Percentiles rank a stretch among this genome's conserved stretches.
phyloP scores from a whole-genome alignment of 2,888 invertebrate species.

The Drosophila meridiana region DNA sequence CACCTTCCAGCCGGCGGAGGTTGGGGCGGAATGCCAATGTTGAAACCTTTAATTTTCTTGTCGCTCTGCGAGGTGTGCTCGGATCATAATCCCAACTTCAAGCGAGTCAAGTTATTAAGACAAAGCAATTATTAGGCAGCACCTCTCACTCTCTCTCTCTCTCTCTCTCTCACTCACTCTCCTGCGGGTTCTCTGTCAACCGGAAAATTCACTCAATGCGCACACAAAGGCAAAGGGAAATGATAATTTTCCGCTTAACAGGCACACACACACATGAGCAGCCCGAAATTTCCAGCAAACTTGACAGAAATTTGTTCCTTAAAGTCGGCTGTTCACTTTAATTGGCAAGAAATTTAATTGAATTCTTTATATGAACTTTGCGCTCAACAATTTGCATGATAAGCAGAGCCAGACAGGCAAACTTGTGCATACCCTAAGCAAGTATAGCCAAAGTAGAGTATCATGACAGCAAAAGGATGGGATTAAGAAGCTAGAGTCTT shows the following conservation, averaged over 20 bases:
- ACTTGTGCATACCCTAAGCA: background rate
- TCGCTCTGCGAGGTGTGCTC: slow-evolving; percentile 10
- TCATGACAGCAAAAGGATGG: background rate
- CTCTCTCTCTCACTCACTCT: background rate
- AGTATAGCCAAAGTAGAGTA: background rate
- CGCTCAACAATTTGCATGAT: slow-evolving; percentile 3
- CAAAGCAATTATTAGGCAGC: slow-evolving; percentile 7
- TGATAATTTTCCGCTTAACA: slow-evolving; percentile 73
- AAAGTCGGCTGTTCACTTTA: slow-evolving; percentile 33
- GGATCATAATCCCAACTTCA: background rate
- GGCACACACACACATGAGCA: slow-evolving; percentile 26
- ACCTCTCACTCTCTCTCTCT: background rate
- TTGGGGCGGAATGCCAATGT: slow-evolving; percentile 43
- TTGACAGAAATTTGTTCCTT: slow-evolving; percentile 20
- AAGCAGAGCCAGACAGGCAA: background rate
- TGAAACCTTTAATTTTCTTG: slow-evolving; percentile 67
- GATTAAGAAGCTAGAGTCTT: background rate
- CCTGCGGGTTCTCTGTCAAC: slow-evolving; percentile 15
- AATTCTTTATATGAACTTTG: slow-evolving; percentile 20
- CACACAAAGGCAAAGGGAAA: slow-evolving; percentile 71
- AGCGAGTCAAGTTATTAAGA: background rate
- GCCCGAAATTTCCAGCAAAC: slow-evolving; percentile 6
- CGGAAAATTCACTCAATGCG: slow-evolving; percentile 64
- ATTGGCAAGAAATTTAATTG: slow-evolving; percentile 49
- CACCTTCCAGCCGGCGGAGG: slow-evolving; percentile 8